Percentiles rank a stretch among this genome's conserved stretches.
Conservation (phyloP, 2,113 vertebrate species). For the Speoplatyrhinus poulsoni region DNA sequence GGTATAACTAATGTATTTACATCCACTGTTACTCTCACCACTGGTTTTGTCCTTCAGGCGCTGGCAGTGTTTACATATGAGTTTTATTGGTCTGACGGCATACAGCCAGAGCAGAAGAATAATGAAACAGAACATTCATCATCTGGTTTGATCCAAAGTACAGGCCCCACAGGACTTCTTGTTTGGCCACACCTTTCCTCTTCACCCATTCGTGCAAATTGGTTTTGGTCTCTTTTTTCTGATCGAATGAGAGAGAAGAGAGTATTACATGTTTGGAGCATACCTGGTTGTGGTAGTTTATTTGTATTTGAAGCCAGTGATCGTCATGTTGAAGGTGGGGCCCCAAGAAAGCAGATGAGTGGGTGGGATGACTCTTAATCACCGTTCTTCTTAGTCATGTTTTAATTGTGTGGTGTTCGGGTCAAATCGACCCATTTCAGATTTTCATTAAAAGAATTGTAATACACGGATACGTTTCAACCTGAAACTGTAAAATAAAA, state of each 20-base stretch:
- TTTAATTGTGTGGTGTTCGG: conserved; percentile 14
- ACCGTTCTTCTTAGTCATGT: neutral
- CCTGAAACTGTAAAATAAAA: too few relatives aligned
- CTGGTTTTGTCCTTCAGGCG: conserved; percentile 31
- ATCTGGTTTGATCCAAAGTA: conserved; percentile 44
- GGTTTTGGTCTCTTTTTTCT: conserved; percentile 28
- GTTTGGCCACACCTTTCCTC: conserved; percentile 7
- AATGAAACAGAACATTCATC: conserved; percentile 40
- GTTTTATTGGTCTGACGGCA: conserved; percentile 53
- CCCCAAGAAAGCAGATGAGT: too few relatives aligned
- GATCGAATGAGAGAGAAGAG: conserved; percentile 41
- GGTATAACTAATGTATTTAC: conserved; percentile 51
- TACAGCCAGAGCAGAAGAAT: conserved; percentile 18
- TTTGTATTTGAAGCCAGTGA: neutral
- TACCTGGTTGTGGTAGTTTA: neutral
- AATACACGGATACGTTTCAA: too few relatives aligned
- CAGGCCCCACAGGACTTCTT: conserved; percentile 31
- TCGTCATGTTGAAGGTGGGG: too few relatives aligned
- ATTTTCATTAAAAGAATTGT: too few relatives aligned
- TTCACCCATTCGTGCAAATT: conserved; percentile 35
- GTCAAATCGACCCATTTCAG: too few relatives aligned
- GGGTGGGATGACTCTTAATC: too few relatives aligned
- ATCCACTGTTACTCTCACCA: conserved; percentile 25
- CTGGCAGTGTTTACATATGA: conserved; percentile 50
- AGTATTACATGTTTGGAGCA: conserved; percentile 19